A percentile compares a stretch with the other conserved stretches of the same genome.
phyloP scores from a whole-genome alignment of 2,888 invertebrate species.

The Cotesia congregata region DNA sequence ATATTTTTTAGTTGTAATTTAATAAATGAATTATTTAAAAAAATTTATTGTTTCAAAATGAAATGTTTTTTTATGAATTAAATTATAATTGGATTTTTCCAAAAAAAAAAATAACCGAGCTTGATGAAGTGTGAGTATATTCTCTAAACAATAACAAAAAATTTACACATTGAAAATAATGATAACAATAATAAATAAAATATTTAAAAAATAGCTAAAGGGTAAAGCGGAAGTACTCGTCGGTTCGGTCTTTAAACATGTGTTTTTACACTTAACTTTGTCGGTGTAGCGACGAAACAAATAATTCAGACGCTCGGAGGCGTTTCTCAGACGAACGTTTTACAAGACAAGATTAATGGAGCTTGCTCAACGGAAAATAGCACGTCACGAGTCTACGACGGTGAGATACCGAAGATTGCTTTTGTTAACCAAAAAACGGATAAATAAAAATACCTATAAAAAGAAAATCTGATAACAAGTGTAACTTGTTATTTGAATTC shows the following conservation, averaged over 20 bases:
- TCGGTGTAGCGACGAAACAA: slow-evolving; percentile 48
- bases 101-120: too few species aligned
- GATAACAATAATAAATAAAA: not conserved
- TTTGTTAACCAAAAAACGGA: slow-evolving; percentile 12
- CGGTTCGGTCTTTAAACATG: slow-evolving; percentile 41
- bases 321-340: slow-evolving; percentile 41
- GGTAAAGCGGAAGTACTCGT: not conserved
- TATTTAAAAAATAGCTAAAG: not conserved
- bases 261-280: slow-evolving; percentile 49
- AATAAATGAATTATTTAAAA: too few species aligned
- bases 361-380: slow-evolving; percentile 49
- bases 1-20: too few species aligned
- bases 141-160: too few species aligned
- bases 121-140: too few species aligned
- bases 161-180: not conserved
- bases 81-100: too few species aligned
- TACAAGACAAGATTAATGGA: slow-evolving; percentile 49
- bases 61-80: too few species aligned
- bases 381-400: slow-evolving; percentile 11
- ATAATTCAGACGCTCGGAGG: slow-evolving; percentile 45
- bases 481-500: too few species aligned
- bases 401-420: slow-evolving; percentile 32
- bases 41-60: too few species aligned
- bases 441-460: not conserved
- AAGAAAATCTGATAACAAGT: too few species aligned